These are phyloP conservation scores for Sparidentex hasta DNA, from an alignment of 2,797 vertebrate genomes.

Conservation along the genomic window DNA sequence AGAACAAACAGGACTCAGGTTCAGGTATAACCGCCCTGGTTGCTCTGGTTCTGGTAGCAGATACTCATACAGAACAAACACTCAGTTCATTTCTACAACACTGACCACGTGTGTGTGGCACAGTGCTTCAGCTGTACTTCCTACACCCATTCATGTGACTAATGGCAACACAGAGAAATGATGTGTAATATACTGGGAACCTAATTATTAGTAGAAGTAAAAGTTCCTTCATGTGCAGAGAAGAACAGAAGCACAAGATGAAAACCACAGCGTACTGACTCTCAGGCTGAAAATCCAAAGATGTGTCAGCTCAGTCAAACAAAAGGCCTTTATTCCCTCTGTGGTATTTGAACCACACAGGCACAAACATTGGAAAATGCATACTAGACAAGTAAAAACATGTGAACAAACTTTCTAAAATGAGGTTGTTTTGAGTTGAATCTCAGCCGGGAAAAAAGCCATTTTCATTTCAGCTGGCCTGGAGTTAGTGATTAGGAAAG, in stretches of 20 bases:
- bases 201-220: neutral
- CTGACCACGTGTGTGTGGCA: too few relatives aligned
- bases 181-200: neutral
- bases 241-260: slow-evolving; percentile 21
- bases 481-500: slow-evolving; percentile 61
- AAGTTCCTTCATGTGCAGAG: slow-evolving; percentile 4
- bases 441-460: slow-evolving; percentile 43
- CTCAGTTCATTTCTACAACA: too few relatives aligned
- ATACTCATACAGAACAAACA: too few relatives aligned
- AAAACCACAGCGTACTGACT: slow-evolving; percentile 44
- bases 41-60: too few relatives aligned
- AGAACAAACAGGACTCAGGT: too few relatives aligned
- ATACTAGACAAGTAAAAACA: slow-evolving; percentile 66
- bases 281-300: slow-evolving; percentile 49
- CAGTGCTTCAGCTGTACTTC: too few relatives aligned
- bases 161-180: neutral
- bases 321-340: slow-evolving; percentile 63
- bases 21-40: too few relatives aligned
- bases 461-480: slow-evolving; percentile 42
- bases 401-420: slow-evolving; percentile 49
- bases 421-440: slow-evolving; percentile 60
- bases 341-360: slow-evolving; percentile 50
- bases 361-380: slow-evolving; percentile 46
- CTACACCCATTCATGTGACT: too few relatives aligned
- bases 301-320: slow-evolving; percentile 57